Base-by-base conservation (phyloP, 2,888 invertebrate genomes). In the Hydrotaea diabolus region DNA sequence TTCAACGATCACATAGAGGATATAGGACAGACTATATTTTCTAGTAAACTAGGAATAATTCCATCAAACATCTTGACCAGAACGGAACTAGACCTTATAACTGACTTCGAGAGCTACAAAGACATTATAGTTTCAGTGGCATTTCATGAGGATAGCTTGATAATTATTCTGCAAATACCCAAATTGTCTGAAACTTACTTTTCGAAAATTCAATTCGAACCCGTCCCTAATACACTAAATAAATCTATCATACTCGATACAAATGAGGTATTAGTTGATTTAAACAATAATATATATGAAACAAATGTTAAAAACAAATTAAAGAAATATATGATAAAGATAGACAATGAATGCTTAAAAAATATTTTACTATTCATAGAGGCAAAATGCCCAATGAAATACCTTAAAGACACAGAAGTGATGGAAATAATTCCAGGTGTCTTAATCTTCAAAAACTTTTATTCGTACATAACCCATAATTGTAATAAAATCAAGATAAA, bases 11-110 rank as follows among this genome's bases (percentile, higher is more conserved):
- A n/a, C n/a, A n/a, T n/a, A n/a, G 73, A 83, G n/a, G 80, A 85
- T 53, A 69, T 59, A 17, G 85, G 69, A 39, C 81, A 85, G 73
- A 66, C 79, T 8, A 71, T 85, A 66, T 86, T 85, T 64, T 71
- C 86, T 31, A 74, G 81, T 62, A 83, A 85, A 80, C 23, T 85
- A 36, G 79, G 73, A n/a, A 49, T 4, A 49, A 66, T 83, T 17
- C 71, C 69, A 11, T 57, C 49, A 78, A 39, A 75, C 31, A 53
- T 80, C 26, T 23, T 80, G 7, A 53, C 26, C 11, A 13, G 31
- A 72, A 59, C 26, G 76, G 77, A 82, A 69, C 26, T 78, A 9
- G 75, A 75, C 11, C 23, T 80, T 11, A 76, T 83, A 15, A 73
- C 21, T 9, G 66, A 72, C 57, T 74, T 66, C 21, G 71, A 79